Conservation (phyloP, 2,888 invertebrate genomes). For the Magallana nippona region DNA sequence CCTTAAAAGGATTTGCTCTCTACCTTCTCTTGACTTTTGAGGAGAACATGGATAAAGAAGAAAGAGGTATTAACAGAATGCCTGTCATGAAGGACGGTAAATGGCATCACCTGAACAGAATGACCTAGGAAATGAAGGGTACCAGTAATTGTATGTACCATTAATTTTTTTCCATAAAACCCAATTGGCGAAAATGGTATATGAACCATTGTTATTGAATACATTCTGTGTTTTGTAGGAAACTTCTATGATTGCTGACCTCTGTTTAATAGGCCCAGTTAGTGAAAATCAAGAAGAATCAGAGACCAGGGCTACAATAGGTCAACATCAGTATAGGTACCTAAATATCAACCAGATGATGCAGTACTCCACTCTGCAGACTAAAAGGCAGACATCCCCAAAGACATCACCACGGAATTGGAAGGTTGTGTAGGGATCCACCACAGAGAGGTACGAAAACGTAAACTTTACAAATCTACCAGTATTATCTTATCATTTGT, state of each 20-base stretch:
- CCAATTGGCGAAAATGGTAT: no score
- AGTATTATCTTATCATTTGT: no score
- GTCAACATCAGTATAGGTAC: conserved; percentile 95
- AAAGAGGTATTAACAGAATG: conserved; percentile 62
- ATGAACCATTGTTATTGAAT: background rate
- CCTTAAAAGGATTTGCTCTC: no score
- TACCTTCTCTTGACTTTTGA: conserved; percentile 84
- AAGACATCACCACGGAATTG: conserved; percentile 83
- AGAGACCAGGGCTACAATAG: conserved; percentile 91
- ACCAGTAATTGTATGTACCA: conserved; percentile 32
- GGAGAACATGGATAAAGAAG: conserved; percentile 85
- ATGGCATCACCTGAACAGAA: conserved; percentile 98
- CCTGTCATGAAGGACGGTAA: conserved; percentile 91
- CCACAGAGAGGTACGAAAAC: conserved; percentile 86
- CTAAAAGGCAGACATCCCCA: conserved; percentile 50
- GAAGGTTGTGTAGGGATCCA: conserved; percentile 97
- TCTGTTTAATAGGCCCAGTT: conserved; percentile 92
- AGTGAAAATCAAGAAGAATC: conserved; percentile 89
- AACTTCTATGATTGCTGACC: conserved; percentile 95
- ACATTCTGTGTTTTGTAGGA: conserved; percentile 81
- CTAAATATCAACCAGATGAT: conserved; percentile 96
- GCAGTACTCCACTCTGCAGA: conserved; percentile 82
- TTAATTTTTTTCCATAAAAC: background rate
- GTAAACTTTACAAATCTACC: no score
- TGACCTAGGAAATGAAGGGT: conserved; percentile 80